phyloP scores from a whole-genome alignment of 1,140 invertebrate species.

The Leptopilina boulardi region DNA sequence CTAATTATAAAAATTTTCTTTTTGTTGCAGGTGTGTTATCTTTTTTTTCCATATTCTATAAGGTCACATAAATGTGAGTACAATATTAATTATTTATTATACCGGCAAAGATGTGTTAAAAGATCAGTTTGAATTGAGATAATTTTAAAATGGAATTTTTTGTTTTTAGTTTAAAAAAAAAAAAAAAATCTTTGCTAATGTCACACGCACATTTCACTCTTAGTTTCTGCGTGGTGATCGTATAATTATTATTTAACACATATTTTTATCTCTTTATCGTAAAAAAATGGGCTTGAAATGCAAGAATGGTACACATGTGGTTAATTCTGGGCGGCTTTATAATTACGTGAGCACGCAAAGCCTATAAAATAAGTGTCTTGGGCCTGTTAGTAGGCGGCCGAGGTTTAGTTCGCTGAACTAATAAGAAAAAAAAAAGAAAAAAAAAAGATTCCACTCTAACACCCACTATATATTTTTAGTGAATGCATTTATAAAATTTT shows the following conservation, averaged over 20 bases:
- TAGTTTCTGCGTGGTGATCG: not conserved
- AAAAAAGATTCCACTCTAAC: constrained; percentile 28
- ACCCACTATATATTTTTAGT: not conserved
- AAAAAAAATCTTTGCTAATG: no score
- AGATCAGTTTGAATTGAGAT: no score
- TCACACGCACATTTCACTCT: no score
- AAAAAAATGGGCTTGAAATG: not conserved
- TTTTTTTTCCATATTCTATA: no score
- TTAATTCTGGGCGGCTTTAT: constrained; percentile 16
- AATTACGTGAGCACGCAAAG: constrained; percentile 25
- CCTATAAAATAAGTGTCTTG: constrained; percentile 9
- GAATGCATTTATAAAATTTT: not conserved
- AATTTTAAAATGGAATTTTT: no score
- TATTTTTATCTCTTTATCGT: not conserved
- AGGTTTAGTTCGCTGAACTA: not conserved
- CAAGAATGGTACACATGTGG: constrained; percentile 13
- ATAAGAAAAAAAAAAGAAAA: constrained; percentile 22
- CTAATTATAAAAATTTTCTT: no score
- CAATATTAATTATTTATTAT: no score
- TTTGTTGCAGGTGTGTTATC: no score
- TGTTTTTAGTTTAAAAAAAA: no score
- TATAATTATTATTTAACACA: constrained; percentile 7
- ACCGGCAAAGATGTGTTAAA: no score
- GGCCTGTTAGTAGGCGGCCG: constrained; percentile 15
- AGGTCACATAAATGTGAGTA: no score